Percentiles rank a stretch among this genome's conserved stretches.
Evolutionary conservation across 2,797 vertebrate species (phyloP).

Genomic region (Myotis myotis): DNA sequence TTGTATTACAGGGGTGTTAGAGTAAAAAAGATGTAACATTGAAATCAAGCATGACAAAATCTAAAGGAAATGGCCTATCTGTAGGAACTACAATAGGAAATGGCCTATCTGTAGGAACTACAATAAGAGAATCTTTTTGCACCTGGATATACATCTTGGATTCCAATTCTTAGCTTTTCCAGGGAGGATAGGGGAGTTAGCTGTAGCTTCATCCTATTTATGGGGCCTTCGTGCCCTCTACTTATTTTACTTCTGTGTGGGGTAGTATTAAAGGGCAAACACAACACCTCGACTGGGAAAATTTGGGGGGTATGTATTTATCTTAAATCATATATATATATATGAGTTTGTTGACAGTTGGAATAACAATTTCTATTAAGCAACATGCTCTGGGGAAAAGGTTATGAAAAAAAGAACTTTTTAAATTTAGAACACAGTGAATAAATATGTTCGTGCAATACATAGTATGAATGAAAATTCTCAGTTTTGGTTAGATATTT

Average conservation of each 20-base stretch:
- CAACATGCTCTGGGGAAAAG: neutral
- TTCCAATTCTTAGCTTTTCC: neutral
- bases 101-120: neutral
- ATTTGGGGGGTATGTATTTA: neutral
- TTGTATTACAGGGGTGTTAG: neutral
- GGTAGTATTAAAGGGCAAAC: neutral
- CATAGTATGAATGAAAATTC: neutral
- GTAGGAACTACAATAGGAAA: neutral
- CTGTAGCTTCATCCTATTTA: neutral
- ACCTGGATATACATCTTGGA: neutral
- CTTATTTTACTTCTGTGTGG: neutral
- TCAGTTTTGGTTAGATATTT: slow-evolving; percentile 15
- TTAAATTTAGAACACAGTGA: slow-evolving; percentile 10
- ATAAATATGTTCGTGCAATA: neutral
- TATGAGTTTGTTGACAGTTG: neutral
- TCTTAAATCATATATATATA: neutral
- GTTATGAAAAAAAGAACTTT: neutral
- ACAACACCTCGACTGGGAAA: neutral
- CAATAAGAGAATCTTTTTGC: neutral
- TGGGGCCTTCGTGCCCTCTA: fast-evolving
- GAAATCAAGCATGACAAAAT: neutral
- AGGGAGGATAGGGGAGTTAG: neutral
- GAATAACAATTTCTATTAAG: neutral
- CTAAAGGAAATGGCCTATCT: neutral
- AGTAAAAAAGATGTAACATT: neutral